Conservation (phyloP, 2,797 vertebrate genomes). For the Florisuga fusca region DNA sequence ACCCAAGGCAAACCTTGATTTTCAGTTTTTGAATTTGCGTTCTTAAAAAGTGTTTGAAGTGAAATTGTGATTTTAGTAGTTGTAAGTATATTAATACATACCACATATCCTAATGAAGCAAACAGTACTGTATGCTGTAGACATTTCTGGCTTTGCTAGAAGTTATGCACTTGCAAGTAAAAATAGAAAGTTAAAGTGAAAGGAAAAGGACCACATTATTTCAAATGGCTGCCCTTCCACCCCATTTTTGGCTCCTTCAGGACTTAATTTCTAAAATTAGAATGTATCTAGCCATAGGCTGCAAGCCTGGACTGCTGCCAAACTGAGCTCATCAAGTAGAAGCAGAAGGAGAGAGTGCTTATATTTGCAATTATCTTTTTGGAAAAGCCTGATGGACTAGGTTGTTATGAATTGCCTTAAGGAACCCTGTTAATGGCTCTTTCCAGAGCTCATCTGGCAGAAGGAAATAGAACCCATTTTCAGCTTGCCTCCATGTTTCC, state of each 20-base stretch:
- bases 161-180: background rate
- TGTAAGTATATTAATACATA: background rate
- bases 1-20: background rate
- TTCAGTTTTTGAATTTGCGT: background rate
- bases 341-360: conserved; percentile 54
- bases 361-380: conserved; percentile 63
- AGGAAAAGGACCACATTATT: background rate
- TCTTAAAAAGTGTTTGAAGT: background rate
- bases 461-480: conserved; percentile 32
- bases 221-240: background rate
- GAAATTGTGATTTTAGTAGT: background rate
- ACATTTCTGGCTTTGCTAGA: background rate
- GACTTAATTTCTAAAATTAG: conserved; percentile 61
- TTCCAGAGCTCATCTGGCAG: conserved; percentile 50
- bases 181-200: conserved; percentile 33
- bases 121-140: background rate
- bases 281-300: conserved; percentile 42
- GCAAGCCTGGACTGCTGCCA: conserved; percentile 49
- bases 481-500: background rate
- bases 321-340: conserved; percentile 28
- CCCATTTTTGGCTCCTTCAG: conserved; percentile 18
- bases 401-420: conserved; percentile 55
- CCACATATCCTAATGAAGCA: background rate
- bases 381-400: conserved; percentile 62
- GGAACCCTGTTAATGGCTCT: conserved; percentile 48